Conservation (phyloP, 2,888 invertebrate species). For the Drosophila quinaria region DNA sequence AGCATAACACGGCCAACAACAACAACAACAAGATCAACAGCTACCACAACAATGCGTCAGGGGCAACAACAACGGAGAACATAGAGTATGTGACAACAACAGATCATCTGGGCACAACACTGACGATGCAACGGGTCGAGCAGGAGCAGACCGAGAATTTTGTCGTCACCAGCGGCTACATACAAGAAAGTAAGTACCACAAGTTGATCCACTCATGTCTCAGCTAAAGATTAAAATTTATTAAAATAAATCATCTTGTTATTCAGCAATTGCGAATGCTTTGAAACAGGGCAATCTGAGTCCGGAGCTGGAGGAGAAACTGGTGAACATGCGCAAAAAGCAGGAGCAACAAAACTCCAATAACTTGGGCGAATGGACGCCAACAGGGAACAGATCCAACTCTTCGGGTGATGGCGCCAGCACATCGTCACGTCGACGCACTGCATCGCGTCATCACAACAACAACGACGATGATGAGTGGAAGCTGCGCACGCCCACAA, state of each 20-base stretch:
- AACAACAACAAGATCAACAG: conserved; percentile 24
- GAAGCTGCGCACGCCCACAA: conserved; percentile 58
- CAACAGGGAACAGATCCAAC: conserved; percentile 31
- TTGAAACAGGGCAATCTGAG: conserved; percentile 95
- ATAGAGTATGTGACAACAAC: conserved; percentile 40
- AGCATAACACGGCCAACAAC: conserved; percentile 43
- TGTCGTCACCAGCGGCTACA: conserved; percentile 95
- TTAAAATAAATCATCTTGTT: background rate
- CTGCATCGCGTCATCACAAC: conserved; percentile 20
- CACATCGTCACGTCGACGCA: conserved; percentile 44
- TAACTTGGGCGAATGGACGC: conserved; percentile 52
- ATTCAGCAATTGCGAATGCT: conserved; percentile 93
- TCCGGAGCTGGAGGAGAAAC: conserved; percentile 96
- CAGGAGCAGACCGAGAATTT: conserved; percentile 87
- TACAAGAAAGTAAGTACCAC: conserved; percentile 93
- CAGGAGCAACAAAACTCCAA: conserved; percentile 89
- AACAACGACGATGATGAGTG: conserved; percentile 66
- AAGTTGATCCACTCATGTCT: background rate
- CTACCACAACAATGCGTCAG: conserved; percentile 26
- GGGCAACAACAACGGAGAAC: conserved; percentile 39
- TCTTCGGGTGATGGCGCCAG: conserved; percentile 34
- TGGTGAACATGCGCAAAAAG: conserved; percentile 94
- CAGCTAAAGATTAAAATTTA: background rate
- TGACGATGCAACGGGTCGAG: conserved; percentile 25
- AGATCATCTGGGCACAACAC: conserved; percentile 17